A percentile compares a stretch with the other conserved stretches of the same genome.
These are phyloP conservation scores for Acheta domesticus DNA, from an alignment of 2,888 invertebrate genomes.

Conservation along the genomic window DNA sequence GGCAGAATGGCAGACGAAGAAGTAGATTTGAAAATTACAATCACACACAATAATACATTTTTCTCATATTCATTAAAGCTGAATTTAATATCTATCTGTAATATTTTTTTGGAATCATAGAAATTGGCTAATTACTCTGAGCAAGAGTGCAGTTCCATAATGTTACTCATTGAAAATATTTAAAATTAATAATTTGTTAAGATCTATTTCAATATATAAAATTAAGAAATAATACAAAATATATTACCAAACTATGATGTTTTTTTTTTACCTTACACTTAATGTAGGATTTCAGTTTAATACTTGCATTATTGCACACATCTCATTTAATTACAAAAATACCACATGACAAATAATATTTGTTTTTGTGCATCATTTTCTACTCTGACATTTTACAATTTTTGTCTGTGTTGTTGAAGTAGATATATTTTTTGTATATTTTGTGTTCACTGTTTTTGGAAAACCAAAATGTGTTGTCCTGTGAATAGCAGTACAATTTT, in stretches of 20 bases:
- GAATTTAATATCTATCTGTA: too few species aligned
- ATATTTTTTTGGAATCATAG: conserved; percentile 18
- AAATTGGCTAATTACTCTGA: conserved; percentile 26
- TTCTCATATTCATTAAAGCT: neutral
- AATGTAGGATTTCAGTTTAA: too few species aligned
- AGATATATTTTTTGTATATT: conserved; percentile 19
- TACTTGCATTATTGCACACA: neutral
- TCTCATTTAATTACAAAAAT: conserved; percentile 22
- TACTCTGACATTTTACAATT: neutral
- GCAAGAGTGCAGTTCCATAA: conserved; percentile 27
- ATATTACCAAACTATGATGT: too few species aligned
- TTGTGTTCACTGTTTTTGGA: neutral
- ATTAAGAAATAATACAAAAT: too few species aligned
- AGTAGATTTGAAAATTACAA: conserved; percentile 51
- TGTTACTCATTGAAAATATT: conserved; percentile 28
- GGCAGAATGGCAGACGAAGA: conserved; percentile 61
- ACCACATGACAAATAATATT: conserved; percentile 22
- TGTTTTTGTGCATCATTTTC: conserved; percentile 7
- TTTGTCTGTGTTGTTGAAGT: neutral
- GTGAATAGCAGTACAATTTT: neutral
- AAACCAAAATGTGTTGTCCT: neutral
- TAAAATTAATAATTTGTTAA: conserved; percentile 27
- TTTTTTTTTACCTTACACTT: too few species aligned
- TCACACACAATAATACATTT: conserved; percentile 24
- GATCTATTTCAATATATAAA: too few species aligned